Base-by-base conservation (phyloP, 2,888 invertebrate genomes). In the Pseudococcus jackbeardsleyi region DNA sequence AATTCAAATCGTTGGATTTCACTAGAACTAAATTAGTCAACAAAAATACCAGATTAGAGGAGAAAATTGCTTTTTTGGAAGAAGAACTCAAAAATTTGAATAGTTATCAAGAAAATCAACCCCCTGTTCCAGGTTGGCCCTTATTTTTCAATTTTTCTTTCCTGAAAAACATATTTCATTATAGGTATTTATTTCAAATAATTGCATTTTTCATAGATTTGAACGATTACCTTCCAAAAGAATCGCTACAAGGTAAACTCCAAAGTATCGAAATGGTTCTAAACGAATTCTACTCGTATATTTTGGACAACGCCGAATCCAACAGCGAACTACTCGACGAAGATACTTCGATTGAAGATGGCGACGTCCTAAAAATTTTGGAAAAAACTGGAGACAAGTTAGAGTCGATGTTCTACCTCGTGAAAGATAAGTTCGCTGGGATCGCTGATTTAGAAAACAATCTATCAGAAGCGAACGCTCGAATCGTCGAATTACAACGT, bases 1-100 rank as follows among this genome's bases (percentile, higher is more conserved):
- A 88, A 50, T 77, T 82, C 9, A 88, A 88, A 39, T 54, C 79
- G 9, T 54, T 77, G 42, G 88, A 88, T 33, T 88, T 88, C 22
- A 77, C 88, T 17, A 77, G 88, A 48, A 50, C 46, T 19, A 77
- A 77, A 82, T 48, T 88, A 17, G 42, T 88, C 12, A 88, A 50
- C 12, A 72, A 54, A 39, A 88, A 88, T 79, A 77, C 82, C 9
- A 33, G 79, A 54, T 79, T 88, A 12, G 54, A 39, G 33, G 88
- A 88, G 19, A 79, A 59, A 59, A 82, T 88, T 0, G 19, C 48
- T 17, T n/a, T 50, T 33, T 88, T 88, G 39, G 82, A 88, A 59
- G 54, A n/a, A 19, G 82, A 88, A 39, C 46, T 42, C 22, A 26
- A 68, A 12, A 72, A 68, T 68, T 86, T 64, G 46, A 46, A 12